phyloP scores from a whole-genome alignment of 2,797 vertebrate genomes.

The Eidolon dupreanum region DNA sequence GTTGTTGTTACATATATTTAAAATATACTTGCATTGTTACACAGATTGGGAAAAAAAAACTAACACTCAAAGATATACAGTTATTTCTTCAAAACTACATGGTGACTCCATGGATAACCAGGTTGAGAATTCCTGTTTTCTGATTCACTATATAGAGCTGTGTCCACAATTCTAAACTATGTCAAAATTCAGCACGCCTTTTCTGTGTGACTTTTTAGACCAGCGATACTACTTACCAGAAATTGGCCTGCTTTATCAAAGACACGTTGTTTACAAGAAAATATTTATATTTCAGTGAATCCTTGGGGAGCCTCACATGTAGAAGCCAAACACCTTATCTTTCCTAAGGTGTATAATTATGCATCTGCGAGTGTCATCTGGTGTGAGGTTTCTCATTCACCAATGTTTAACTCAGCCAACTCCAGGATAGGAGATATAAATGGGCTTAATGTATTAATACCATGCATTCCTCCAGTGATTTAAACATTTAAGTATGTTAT shows the following conservation, averaged over 20 bases:
- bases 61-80: background rate
- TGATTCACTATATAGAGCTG: background rate
- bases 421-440: no score
- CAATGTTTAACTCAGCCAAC: no score
- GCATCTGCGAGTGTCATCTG: background rate
- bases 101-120: background rate
- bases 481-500: no score
- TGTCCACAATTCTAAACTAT: background rate
- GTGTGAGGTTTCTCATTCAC: no score
- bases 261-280: no score
- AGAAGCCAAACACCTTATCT: background rate
- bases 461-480: no score
- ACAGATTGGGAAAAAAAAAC: background rate
- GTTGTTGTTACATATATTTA: background rate
- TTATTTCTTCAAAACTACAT: background rate
- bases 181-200: background rate
- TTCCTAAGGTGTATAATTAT: background rate
- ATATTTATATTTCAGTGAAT: background rate
- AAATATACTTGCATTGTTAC: no score
- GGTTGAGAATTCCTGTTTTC: no score
- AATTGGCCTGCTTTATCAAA: no score
- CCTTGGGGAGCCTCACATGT: no score
- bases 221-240: background rate
- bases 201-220: background rate
- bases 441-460: no score